phyloP scores from a whole-genome alignment of 2,888 invertebrate species.

The Apamea anceps region DNA sequence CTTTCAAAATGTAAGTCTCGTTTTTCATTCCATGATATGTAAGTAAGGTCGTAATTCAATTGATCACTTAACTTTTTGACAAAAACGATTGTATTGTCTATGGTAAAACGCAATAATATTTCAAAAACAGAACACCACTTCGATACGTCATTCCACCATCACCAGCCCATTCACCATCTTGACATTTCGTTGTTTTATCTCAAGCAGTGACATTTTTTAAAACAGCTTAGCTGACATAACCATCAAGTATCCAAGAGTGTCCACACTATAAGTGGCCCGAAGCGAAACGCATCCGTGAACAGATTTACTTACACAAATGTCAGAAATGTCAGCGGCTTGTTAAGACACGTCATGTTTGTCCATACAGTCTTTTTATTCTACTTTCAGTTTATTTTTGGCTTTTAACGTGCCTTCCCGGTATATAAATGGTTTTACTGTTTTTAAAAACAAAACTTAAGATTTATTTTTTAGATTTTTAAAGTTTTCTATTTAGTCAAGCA shows the following conservation, averaged over 20 bases:
- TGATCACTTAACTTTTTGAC: too few relatives aligned
- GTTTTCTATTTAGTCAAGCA: slow-evolving; percentile 10
- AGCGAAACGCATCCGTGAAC: slow-evolving; percentile 59
- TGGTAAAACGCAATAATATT: neutral
- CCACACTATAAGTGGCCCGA: slow-evolving; percentile 54
- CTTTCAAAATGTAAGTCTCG: neutral
- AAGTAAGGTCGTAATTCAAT: neutral
- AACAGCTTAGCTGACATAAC: slow-evolving; percentile 34
- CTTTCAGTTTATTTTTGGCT: slow-evolving; percentile 27
- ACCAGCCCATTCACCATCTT: neutral
- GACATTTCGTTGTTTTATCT: slow-evolving; percentile 13
- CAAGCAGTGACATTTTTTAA: slow-evolving; percentile 17
- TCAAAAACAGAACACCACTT: slow-evolving; percentile 22
- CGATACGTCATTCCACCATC: slow-evolving; percentile 1
- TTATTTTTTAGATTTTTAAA: neutral
- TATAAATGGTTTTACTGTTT: neutral
- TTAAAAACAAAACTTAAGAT: too few relatives aligned
- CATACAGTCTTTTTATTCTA: slow-evolving; percentile 30
- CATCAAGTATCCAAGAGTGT: slow-evolving; percentile 33
- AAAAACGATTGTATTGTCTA: neutral
- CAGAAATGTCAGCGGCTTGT: slow-evolving; percentile 64
- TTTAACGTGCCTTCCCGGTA: slow-evolving; percentile 6
- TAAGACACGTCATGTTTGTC: slow-evolving; percentile 50
- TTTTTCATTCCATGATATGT: neutral
- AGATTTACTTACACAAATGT: slow-evolving; percentile 66